phyloP scores from a whole-genome alignment of 1,140 invertebrate species.

The Zaprionus africanus region DNA sequence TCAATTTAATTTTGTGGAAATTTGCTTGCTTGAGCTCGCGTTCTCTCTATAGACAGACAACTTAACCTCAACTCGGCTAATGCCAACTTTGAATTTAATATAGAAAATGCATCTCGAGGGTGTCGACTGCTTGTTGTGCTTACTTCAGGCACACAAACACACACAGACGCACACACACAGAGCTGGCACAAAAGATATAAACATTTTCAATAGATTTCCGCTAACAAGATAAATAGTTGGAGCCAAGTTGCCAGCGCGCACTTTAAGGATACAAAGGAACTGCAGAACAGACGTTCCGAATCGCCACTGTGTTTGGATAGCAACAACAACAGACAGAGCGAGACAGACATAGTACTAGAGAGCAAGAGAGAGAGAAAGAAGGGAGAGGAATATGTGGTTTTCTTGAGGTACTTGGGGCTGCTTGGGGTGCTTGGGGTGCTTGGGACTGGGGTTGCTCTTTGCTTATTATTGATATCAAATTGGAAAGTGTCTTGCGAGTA shows the following conservation, averaged over 20 bases:
- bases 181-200: slow-evolving; percentile 61
- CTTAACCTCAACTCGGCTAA: slow-evolving; percentile 14
- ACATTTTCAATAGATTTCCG: slow-evolving; percentile 81
- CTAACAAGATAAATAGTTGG: slow-evolving; percentile 80
- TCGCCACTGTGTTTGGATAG: slow-evolving; percentile 34
- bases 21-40: neutral
- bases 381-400: slow-evolving; percentile 2
- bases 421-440: neutral
- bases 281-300: slow-evolving; percentile 59
- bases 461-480: slow-evolving; percentile 50
- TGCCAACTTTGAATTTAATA: slow-evolving; percentile 23
- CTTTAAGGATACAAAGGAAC: slow-evolving; percentile 62
- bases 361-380: neutral
- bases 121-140: slow-evolving; percentile 28
- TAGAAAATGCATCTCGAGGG: slow-evolving; percentile 13
- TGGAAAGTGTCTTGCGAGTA: slow-evolving; percentile 45
- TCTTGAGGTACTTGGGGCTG: neutral
- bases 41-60: neutral
- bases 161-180: neutral
- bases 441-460: slow-evolving; percentile 24
- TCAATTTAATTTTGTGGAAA: neutral
- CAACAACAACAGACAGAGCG: slow-evolving; percentile 20
- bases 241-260: slow-evolving; percentile 57
- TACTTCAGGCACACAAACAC: slow-evolving; percentile 18
- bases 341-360: neutral